Conservation (phyloP, 2,797 vertebrate species). For the Spinus pinus region DNA sequence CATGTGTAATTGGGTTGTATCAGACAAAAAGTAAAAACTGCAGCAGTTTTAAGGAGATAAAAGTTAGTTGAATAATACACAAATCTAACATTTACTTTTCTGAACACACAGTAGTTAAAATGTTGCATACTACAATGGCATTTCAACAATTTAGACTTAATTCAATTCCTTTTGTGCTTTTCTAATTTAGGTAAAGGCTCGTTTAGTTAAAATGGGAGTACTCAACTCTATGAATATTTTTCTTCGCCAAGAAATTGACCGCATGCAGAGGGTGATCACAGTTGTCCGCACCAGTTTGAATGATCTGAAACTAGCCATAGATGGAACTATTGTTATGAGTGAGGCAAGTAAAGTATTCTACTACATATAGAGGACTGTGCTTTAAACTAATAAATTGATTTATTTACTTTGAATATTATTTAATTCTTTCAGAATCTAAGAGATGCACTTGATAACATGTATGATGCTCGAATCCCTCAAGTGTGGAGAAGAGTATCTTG, state of each 20-base stretch:
- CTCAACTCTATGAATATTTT: slow-evolving; percentile 88
- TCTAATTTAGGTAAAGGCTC: slow-evolving; percentile 76
- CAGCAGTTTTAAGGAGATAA: background rate
- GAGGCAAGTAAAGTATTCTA: slow-evolving; percentile 63
- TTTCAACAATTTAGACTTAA: background rate
- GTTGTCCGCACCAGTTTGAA: slow-evolving; percentile 75
- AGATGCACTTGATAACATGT: slow-evolving; percentile 85
- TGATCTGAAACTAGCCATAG: slow-evolving; percentile 84
- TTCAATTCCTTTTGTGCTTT: background rate
- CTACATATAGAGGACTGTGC: background rate
- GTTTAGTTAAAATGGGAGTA: slow-evolving; percentile 81
- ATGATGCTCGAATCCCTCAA: slow-evolving; percentile 83
- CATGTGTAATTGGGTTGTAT: background rate
- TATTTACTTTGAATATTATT: background rate
- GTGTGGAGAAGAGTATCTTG: slow-evolving; percentile 85
- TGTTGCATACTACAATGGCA: background rate
- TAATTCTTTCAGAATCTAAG: slow-evolving; percentile 74
- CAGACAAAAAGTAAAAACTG: background rate
- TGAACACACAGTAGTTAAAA: background rate
- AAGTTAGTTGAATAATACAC: background rate
- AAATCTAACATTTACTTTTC: background rate
- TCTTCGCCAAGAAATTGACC: slow-evolving; percentile 85
- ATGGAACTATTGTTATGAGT: slow-evolving; percentile 87
- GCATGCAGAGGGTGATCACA: slow-evolving; percentile 84
- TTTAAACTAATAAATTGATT: background rate